Base-by-base conservation (phyloP, 2,888 invertebrate genomes). In the Spodoptera exigua region DNA sequence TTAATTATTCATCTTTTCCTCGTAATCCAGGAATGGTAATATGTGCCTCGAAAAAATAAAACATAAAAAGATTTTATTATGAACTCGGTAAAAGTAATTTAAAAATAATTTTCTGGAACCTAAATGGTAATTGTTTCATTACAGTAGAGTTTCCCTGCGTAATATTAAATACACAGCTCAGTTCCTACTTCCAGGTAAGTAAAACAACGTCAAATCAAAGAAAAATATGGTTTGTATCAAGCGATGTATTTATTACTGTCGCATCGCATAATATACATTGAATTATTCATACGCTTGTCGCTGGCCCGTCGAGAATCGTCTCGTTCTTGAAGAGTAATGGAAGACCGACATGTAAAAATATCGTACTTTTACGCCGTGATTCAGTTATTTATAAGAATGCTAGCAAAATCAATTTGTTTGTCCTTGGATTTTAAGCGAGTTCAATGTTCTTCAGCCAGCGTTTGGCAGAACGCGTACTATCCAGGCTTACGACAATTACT, bases 251-350 rank as follows among this genome's bases (percentile, higher is more conserved):
- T 82, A 78, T 78, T 58, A 68, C 68, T 65, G 71, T 70, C 76
- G 78, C 75, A 76, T 68, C 73, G 70, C 75, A 69, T 76, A 74
- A 73, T 39, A 72, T 74, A 71, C 76, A 69, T 75, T 86, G 86
- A 83, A 86, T 86, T 75, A 86, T 86, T 85, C 86, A 85, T 84
- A 71, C 17, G 45, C 34, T 16, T 43, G 17, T 49, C 53, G 52
- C 48, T 32, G 35, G 27, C 44, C 44, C 51, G 61, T 61, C 47
- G 51, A 61, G 60, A 45, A 44, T 53, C 46, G 48, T 60, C 59
- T 47, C 49, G 47, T 64, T 67, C 61, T 64, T 59, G 27, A 56
- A 47, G 32, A 43, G 67, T 71, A 70, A 76, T 77, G 67, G 64
- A 58, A 34, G 34, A 43, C 35, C 40, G 40, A 54, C 52, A 37